These are phyloP conservation scores for Rhopalosiphum padi DNA, from an alignment of 1,140 invertebrate genomes.

Conservation along the genomic window DNA sequence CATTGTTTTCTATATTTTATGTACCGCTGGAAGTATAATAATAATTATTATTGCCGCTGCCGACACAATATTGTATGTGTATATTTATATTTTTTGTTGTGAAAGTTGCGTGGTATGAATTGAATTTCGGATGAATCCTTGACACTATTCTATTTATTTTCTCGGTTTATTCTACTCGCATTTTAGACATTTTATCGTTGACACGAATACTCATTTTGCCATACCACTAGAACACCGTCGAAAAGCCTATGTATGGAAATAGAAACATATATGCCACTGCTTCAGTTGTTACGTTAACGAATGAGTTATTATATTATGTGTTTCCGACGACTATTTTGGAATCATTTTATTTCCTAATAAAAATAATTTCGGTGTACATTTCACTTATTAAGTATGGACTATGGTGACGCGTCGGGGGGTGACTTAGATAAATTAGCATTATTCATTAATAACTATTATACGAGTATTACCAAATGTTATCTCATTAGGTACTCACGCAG, in stretches of 20 bases:
- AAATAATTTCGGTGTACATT: neutral
- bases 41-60: neutral
- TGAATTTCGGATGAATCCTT: constrained; percentile 41
- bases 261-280: neutral
- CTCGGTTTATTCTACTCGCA: neutral
- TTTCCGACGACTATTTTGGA: neutral
- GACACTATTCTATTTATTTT: constrained; percentile 15
- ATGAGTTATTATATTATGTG: neutral
- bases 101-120: constrained; percentile 43
- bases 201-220: neutral
- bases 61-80: neutral
- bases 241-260: constrained; percentile 16
- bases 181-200: constrained; percentile 31
- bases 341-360: neutral
- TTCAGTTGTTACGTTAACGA: neutral
- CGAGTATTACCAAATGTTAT: too few species aligned
- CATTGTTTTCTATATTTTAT: constrained; percentile 16
- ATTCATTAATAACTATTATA: neutral
- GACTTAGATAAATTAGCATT: neutral
- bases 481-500: neutral
- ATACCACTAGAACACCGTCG: neutral
- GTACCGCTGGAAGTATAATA: neutral
- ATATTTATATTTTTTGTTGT: constrained; percentile 2
- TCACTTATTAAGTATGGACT: neutral
- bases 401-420: neutral